Evolutionary conservation across 2,113 vertebrate genomes (phyloP), one percentile per base, ranked within the genome.

Genomic region (Aldabrachelys gigantea): DNA sequence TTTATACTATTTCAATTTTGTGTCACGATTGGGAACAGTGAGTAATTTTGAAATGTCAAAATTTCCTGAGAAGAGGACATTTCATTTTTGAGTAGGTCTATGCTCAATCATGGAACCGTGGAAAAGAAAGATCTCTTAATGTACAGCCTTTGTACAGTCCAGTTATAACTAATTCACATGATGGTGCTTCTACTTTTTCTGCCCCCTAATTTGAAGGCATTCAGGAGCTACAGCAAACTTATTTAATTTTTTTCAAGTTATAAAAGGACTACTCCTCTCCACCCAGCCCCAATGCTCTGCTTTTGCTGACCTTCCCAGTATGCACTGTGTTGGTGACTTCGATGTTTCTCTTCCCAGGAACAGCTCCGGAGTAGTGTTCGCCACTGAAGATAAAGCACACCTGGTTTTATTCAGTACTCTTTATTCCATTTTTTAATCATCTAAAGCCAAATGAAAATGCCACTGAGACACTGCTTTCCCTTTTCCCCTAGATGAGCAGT

Each of bases 1-100:
- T 27, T 62, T 78, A 93, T 59, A 83, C 29, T 76, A 79, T 50
- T 81, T 31, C 69, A 85, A 31, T 11, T 94, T 92, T 87, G n/a
- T 16, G 16, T 83, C 85, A 62, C 16, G 27, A 4, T 85, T 75
- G 85, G 41, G 27, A 72, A 27, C 10, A 79, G 59, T 81, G 93
- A 84, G 47, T 44, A 41, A 89, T 76, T 84, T 89, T 59, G 9
- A 82, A 69, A 62, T 17, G 56, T 57, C 56, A 57, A 25, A 4
- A 57, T 65, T 62, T 50, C 56, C 31, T 56, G 53, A 65, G 38
- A 59, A 75, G 76, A 87, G 59, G 31, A 62, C 59, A 62, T 62
- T 62, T 62, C 29, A 62, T 31, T 62, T 57, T 62, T 13, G 27
- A 16, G 29, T 12, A 31, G 12, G 12, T 62, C 57, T 62, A 5